phyloP scores from a whole-genome alignment of 2,113 vertebrate genomes.

The Lontra canadensis region DNA sequence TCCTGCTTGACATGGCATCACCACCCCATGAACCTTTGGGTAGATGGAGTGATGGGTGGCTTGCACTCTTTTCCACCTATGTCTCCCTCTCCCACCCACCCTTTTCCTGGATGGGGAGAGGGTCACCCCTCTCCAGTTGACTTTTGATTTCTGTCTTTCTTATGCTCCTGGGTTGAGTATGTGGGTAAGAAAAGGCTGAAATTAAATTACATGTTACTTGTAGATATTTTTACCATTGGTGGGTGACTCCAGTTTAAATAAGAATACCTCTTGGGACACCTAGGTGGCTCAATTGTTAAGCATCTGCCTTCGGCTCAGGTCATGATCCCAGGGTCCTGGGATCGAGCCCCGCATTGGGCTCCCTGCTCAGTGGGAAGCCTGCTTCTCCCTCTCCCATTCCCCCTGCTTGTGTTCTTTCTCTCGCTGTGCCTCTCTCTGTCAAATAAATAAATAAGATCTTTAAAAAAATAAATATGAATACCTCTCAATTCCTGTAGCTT shows the following conservation, averaged over 20 bases:
- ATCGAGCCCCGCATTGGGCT: too few species aligned
- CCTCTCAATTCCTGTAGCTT: neutral
- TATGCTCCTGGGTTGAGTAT: too few species aligned
- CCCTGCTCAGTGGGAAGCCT: too few species aligned
- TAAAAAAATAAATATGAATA: too few species aligned
- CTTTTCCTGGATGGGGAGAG: neutral
- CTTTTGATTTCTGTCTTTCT: neutral
- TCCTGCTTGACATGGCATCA: neutral
- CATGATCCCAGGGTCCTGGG: too few species aligned
- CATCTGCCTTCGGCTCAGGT: too few species aligned
- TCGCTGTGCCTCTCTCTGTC: too few species aligned
- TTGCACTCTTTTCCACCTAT: neutral
- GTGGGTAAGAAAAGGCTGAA: neutral
- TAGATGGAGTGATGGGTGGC: too few species aligned
- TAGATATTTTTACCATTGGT: neutral
- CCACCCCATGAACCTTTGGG: neutral
- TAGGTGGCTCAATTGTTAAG: too few species aligned
- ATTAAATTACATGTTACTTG: neutral
- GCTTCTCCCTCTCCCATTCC: too few species aligned
- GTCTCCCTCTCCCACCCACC: accelerated
- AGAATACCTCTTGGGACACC: neutral
- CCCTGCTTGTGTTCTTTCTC: too few species aligned
- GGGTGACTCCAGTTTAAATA: neutral
- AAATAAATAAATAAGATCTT: too few species aligned
- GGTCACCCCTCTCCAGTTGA: accelerated